Evolutionary conservation across 2,888 invertebrate species (phyloP).

Genomic region (Pristionchus fissidentatus): DNA sequence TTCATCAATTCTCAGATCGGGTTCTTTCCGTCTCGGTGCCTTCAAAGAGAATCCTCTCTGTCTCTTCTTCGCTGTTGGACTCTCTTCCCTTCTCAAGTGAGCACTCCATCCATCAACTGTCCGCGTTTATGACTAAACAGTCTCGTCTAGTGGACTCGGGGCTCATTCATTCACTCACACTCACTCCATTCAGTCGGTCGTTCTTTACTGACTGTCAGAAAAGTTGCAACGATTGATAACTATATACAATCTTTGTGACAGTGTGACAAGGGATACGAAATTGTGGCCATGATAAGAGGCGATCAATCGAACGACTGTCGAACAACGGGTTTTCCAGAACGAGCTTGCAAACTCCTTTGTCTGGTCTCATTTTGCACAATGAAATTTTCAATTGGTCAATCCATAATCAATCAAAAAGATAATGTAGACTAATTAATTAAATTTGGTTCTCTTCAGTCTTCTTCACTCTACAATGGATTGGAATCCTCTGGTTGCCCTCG

Average conservation of each 20-base stretch:
- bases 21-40: slow-evolving; percentile 38
- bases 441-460: slow-evolving; percentile 50
- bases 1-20: not conserved
- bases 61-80: slow-evolving; percentile 38
- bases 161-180: too few species aligned
- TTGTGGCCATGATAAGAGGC: too few species aligned
- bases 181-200: too few species aligned
- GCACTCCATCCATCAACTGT: not conserved
- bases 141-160: not conserved
- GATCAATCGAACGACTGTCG: too few species aligned
- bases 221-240: too few species aligned
- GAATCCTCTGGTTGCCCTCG: slow-evolving; percentile 55
- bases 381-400: not conserved
- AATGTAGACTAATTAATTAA: too few species aligned
- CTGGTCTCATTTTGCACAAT: not conserved
- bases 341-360: too few species aligned
- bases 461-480: slow-evolving; percentile 59
- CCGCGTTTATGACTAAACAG: not conserved
- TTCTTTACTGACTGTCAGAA: too few species aligned
- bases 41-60: slow-evolving; percentile 46
- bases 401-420: too few species aligned
- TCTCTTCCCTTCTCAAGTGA: slow-evolving; percentile 38
- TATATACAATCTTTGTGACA: too few species aligned
- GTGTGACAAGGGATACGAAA: too few species aligned
- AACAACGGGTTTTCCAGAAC: too few species aligned